Base-by-base conservation (phyloP, 2,888 invertebrate species). In the Apotomis turbidana region DNA sequence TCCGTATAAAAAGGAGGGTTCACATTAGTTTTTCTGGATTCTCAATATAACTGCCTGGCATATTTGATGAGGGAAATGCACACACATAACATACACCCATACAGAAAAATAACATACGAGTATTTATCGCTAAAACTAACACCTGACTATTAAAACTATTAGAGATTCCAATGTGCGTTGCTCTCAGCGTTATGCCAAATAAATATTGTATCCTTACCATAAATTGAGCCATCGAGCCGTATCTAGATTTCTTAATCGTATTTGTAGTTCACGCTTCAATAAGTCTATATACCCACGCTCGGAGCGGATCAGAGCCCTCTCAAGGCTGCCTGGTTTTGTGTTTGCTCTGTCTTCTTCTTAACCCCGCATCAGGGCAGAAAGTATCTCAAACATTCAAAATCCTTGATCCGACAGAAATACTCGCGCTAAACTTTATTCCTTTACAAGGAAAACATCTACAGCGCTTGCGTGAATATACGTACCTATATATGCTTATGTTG, bases 301-400 rank as follows among this genome's bases (percentile, higher is more conserved):
- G 57, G 41, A 58, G 52, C 44, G 62, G 44, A 58, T 64, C 51
- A 64, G 70, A 13, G n/a, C 27, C 38, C 6, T 58, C 44, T 64
- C 64, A 52, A 70, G 44, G 52, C 52, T 44, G 4, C 36, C n/a
- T 44, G 13, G 36, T 62, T 57, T 57, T 36, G 58, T 64, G 63
- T 52, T 70, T 63, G 36, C 36, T 59, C 52, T 52, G 44, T 52
- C 63, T 64, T 58, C 51, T 70, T 63, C 13, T 41, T 58, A 58
- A 55, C 49, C 46, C 62, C 12, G 46, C 58, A 70, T 59, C 27
- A 15, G 6, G 44, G 9, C 9, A 49, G 49, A 9, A 71, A 66
- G 49, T 55, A 71, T 71, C 6, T 57, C 49, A 67, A 61, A 55
- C 15, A 51, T 49, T 4, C 44, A 38, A 59, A 58, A 64, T 54